These are phyloP conservation scores for Uropetala carovei DNA, from an alignment of 2,888 invertebrate species.

Conservation along the genomic window DNA sequence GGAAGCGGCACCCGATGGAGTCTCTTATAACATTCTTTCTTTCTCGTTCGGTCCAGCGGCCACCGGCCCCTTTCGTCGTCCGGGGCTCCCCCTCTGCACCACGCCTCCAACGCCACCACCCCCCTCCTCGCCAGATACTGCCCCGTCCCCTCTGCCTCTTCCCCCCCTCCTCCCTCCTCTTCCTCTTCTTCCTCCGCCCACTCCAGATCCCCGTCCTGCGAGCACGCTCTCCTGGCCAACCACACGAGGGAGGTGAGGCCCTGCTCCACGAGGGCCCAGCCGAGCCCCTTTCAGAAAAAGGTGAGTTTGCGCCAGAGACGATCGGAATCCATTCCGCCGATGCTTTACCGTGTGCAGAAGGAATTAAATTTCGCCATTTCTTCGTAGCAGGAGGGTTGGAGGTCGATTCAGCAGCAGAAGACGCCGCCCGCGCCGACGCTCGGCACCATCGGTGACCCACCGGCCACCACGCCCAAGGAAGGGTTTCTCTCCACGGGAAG, in stretches of 20 bases:
- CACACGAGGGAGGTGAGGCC: slow-evolving; percentile 73
- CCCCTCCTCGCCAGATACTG: slow-evolving; percentile 87
- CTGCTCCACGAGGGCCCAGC: slow-evolving; percentile 27
- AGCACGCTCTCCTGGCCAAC: slow-evolving; percentile 84
- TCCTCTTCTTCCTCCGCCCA: background rate
- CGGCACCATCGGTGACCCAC: slow-evolving; percentile 75
- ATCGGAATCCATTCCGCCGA: background rate
- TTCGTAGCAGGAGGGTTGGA: background rate
- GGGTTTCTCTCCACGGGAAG: slow-evolving; percentile 90
- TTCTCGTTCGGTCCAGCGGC: background rate
- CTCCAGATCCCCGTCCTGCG: slow-evolving; percentile 83
- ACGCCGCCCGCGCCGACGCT: slow-evolving; percentile 69
- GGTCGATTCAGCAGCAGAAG: slow-evolving; percentile 65
- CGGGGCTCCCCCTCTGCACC: slow-evolving; percentile 74
- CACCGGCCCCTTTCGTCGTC: slow-evolving; percentile 69
- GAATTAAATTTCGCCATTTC: background rate
- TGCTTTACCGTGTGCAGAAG: too few relatives aligned
- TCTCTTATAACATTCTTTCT: background rate
- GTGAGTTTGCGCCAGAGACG: background rate
- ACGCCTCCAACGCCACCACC: slow-evolving; percentile 78
- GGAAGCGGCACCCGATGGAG: background rate
- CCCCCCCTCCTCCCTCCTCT: background rate
- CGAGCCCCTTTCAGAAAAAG: slow-evolving; percentile 28
- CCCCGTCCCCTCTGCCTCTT: slow-evolving; percentile 76
- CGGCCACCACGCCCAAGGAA: slow-evolving; percentile 88